Percentiles rank a stretch among this genome's conserved stretches.
These are phyloP conservation scores for Olivierus martensii DNA, from an alignment of 1,140 invertebrate species.

Conservation along the genomic window DNA sequence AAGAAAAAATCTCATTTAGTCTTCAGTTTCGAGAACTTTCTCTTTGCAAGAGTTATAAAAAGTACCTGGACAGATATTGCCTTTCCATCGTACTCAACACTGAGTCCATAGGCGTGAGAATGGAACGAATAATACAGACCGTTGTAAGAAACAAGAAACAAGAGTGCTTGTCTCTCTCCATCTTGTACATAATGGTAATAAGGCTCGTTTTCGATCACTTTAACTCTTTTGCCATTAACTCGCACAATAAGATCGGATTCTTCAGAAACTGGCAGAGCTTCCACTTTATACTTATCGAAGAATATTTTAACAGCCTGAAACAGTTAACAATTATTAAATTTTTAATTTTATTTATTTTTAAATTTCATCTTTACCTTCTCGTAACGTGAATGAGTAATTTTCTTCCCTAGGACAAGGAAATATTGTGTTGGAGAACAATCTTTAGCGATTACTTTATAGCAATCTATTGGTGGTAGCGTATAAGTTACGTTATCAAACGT, in stretches of 20 bases:
- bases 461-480: slow-evolving; percentile 11
- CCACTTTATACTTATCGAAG: slow-evolving; percentile 12
- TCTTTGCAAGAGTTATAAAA: neutral
- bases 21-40: neutral
- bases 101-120: slow-evolving; percentile 14
- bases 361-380: slow-evolving; percentile 4
- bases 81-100: slow-evolving; percentile 11
- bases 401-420: slow-evolving; percentile 12
- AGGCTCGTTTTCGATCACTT: slow-evolving; percentile 2
- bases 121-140: slow-evolving; percentile 10
- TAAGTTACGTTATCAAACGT: slow-evolving; percentile 16
- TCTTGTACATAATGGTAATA: slow-evolving; percentile 2
- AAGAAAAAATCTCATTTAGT: too few relatives aligned
- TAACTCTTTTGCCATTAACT: slow-evolving; percentile 6
- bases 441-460: slow-evolving; percentile 16
- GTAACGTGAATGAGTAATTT: slow-evolving; percentile 11
- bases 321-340: neutral
- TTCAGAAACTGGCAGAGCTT: slow-evolving; percentile 11
- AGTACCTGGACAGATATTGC: slow-evolving; percentile 4
- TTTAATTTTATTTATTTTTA: neutral
- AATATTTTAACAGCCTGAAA: slow-evolving; percentile 14
- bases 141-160: slow-evolving; percentile 6
- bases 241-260: slow-evolving; percentile 11
- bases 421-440: slow-evolving; percentile 15
- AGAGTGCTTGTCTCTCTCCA: neutral